Evolutionary conservation across 2,797 vertebrate genomes (phyloP).

Genomic region (Trachops cirrhosus): DNA sequence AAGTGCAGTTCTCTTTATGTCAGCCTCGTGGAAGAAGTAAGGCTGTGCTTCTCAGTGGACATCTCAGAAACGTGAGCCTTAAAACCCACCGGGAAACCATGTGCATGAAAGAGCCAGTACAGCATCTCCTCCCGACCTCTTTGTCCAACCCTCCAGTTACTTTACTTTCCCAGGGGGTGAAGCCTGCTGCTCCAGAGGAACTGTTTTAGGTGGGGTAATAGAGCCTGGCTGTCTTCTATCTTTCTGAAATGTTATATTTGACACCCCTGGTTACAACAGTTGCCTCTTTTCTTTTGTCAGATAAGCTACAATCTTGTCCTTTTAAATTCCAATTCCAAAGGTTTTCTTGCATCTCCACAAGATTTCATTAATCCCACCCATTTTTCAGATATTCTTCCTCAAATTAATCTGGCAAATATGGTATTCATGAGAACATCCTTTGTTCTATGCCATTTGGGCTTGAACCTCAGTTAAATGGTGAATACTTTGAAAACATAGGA

Average conservation of each 20-base stretch:
- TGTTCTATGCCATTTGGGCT: neutral
- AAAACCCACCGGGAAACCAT: neutral
- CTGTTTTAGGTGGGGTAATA: neutral
- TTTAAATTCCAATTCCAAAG: neutral
- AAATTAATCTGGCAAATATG: neutral
- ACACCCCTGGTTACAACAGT: neutral
- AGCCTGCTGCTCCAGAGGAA: neutral
- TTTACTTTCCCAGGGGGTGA: neutral
- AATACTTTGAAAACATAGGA: neutral
- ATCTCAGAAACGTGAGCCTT: neutral
- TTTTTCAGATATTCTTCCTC: neutral
- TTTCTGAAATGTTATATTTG: neutral
- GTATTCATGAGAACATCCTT: neutral
- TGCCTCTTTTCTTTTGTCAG: neutral
- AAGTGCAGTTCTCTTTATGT: conserved; percentile 59
- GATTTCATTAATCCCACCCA: neutral
- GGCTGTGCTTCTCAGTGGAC: neutral
- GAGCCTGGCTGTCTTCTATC: neutral
- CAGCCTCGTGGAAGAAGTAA: conserved; percentile 51
- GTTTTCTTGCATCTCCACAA: neutral
- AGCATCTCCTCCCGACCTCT: neutral
- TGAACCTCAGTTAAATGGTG: neutral
- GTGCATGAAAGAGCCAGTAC: neutral
- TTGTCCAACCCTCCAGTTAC: neutral
- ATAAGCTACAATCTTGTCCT: neutral